These are phyloP conservation scores for Drosophila robusta DNA, from an alignment of 2,888 invertebrate genomes.

Conservation along the genomic window DNA sequence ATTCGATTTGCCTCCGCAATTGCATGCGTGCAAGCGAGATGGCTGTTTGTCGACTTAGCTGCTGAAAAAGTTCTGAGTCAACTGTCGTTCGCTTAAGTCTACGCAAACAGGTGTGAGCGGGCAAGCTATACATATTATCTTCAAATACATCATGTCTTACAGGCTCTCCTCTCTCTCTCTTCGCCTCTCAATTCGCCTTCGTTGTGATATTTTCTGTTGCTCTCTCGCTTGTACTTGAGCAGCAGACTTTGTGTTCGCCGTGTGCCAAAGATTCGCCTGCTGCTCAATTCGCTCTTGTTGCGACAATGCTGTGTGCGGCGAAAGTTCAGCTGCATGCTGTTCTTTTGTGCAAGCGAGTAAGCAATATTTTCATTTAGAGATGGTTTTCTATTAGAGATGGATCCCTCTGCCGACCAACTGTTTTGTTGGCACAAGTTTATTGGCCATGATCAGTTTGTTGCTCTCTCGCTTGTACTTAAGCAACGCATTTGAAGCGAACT, in stretches of 20 bases:
- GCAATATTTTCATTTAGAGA: not conserved
- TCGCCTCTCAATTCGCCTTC: not conserved
- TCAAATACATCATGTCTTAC: constrained; percentile 1
- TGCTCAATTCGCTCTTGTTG: not conserved
- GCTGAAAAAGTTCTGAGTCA: not conserved
- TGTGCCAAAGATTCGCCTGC: not conserved
- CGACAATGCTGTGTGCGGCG: not conserved
- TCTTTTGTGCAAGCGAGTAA: not conserved
- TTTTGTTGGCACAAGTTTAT: not conserved
- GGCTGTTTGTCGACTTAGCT: too few relatives aligned
- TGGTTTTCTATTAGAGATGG: not conserved
- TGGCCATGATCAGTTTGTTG: not conserved
- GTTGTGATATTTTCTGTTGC: not conserved
- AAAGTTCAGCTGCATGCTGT: not conserved
- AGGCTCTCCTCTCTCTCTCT: not conserved
- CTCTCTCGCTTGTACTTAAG: not conserved
- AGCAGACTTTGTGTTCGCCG: not conserved
- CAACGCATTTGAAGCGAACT: not conserved
- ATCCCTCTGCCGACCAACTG: too few relatives aligned
- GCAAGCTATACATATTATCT: not conserved
- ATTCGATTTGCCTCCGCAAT: too few relatives aligned
- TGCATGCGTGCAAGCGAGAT: not conserved
- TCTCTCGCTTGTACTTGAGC: too few relatives aligned
- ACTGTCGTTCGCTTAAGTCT: too few relatives aligned
- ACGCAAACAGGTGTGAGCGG: not conserved